Conservation (phyloP, 2,113 vertebrate species). For the Hymenochirus boettgeri region DNA sequence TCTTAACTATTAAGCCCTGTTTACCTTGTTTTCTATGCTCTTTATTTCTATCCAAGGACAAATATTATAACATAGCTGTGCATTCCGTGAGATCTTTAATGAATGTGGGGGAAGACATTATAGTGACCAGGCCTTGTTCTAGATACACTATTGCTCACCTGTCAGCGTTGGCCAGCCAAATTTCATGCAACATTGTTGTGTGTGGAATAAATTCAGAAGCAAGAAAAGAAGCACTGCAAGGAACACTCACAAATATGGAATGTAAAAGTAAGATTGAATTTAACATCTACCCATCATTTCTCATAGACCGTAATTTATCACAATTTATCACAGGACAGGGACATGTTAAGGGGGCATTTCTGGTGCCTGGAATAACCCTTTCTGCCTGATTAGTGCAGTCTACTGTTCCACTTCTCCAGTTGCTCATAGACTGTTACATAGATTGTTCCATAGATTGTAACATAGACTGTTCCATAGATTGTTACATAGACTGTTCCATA, state of each 20-base stretch:
- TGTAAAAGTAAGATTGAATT: slow-evolving; percentile 74
- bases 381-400: too few relatives aligned
- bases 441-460: too few relatives aligned
- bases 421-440: too few relatives aligned
- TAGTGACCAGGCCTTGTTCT: slow-evolving; percentile 73
- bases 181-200: slow-evolving; percentile 60
- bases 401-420: too few relatives aligned
- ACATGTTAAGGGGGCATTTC: too few relatives aligned
- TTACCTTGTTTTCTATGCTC: neutral
- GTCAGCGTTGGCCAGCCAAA: slow-evolving; percentile 59
- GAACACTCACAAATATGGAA: slow-evolving; percentile 63
- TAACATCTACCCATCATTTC: neutral
- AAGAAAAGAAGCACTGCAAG: slow-evolving; percentile 64
- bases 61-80: slow-evolving; percentile 77
- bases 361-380: too few relatives aligned
- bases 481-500: too few relatives aligned
- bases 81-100: slow-evolving; percentile 65
- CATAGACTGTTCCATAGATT: too few relatives aligned
- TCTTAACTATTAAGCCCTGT: neutral
- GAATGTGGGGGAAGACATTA: slow-evolving; percentile 64
- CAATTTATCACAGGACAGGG: too few relatives aligned
- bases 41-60: too few relatives aligned
- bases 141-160: slow-evolving; percentile 74
- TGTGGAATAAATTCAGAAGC: slow-evolving; percentile 63
- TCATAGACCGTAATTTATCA: too few relatives aligned